Conservation (phyloP, 2,113 vertebrate genomes). For the Serranochromis macrocephalus region DNA sequence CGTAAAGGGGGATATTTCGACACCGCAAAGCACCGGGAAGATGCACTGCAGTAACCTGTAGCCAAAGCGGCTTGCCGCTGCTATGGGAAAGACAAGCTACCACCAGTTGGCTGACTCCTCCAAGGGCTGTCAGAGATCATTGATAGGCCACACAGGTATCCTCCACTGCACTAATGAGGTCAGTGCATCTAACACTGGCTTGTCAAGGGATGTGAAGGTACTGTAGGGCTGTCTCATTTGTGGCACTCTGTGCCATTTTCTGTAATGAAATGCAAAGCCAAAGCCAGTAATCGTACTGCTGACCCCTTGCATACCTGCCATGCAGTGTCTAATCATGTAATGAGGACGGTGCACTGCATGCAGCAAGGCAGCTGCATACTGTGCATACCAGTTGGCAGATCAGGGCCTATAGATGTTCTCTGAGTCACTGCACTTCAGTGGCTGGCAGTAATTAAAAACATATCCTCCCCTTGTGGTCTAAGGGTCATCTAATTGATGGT, state of each 20-base stretch:
- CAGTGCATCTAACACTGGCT: neutral
- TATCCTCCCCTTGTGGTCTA: neutral
- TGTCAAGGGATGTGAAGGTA: neutral
- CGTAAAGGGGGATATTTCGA: neutral
- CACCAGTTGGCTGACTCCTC: constrained; percentile 11
- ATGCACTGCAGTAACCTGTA: constrained; percentile 50
- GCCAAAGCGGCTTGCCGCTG: neutral
- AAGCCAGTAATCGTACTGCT: neutral
- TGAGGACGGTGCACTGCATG: constrained; percentile 20
- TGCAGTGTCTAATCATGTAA: constrained; percentile 2
- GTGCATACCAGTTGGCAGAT: constrained; percentile 25
- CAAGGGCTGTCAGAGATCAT: constrained; percentile 22
- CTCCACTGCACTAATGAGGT: constrained; percentile 13
- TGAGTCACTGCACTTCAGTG: constrained; percentile 20
- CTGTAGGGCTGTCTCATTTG: neutral
- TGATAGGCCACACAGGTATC: constrained; percentile 34
- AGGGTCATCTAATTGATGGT: constrained; percentile 28
- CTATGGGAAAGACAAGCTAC: neutral
- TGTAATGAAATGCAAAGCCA: neutral
- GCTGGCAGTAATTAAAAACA: constrained; percentile 29
- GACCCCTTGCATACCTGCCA: constrained; percentile 22
- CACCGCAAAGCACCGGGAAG: neutral
- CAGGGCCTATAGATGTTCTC: neutral
- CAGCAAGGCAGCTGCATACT: constrained; percentile 22
- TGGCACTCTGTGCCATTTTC: neutral